These are phyloP conservation scores for Styela clava DNA, from an alignment of 23 tunicate species.

Conservation along the genomic window DNA sequence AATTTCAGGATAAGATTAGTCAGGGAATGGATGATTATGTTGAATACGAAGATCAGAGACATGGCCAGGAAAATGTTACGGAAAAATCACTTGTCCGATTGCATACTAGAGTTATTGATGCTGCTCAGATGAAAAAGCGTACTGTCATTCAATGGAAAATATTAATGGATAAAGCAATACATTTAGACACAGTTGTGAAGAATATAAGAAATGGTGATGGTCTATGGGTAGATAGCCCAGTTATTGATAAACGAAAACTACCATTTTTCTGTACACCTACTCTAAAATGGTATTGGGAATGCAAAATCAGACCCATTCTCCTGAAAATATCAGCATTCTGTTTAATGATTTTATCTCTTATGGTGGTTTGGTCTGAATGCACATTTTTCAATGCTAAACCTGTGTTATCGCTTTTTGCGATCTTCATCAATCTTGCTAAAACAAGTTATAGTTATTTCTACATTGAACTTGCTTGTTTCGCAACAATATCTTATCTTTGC, in stretches of 20 bases:
- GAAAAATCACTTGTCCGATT: slow-evolving; percentile 49
- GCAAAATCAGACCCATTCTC: slow-evolving; percentile 46
- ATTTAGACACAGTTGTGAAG: slow-evolving; percentile 63
- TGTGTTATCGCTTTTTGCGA: slow-evolving; percentile 92
- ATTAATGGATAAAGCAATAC: slow-evolving; percentile 62
- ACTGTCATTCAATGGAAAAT: slow-evolving; percentile 85
- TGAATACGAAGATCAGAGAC: slow-evolving; percentile 49
- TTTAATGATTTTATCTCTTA: slow-evolving; percentile 52
- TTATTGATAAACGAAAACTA: neutral
- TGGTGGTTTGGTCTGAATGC: slow-evolving; percentile 99
- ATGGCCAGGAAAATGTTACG: slow-evolving; percentile 32
- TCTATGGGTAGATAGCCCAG: neutral
- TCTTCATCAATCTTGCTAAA: slow-evolving; percentile 74
- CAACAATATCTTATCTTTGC: slow-evolving; percentile 85
- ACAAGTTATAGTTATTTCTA: slow-evolving; percentile 69
- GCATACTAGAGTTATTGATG: slow-evolving; percentile 66
- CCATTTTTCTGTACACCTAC: neutral
- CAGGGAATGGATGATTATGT: slow-evolving; percentile 83
- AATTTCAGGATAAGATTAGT: slow-evolving; percentile 55
- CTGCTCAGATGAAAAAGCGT: slow-evolving; percentile 63
- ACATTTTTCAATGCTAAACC: slow-evolving; percentile 91
- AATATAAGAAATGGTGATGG: slow-evolving; percentile 18
- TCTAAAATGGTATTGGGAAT: slow-evolving; percentile 87
- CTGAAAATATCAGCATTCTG: slow-evolving; percentile 46
- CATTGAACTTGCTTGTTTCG: slow-evolving; percentile 87